phyloP scores from a whole-genome alignment of 2,113 vertebrate genomes.

The Halichoerus grypus region DNA sequence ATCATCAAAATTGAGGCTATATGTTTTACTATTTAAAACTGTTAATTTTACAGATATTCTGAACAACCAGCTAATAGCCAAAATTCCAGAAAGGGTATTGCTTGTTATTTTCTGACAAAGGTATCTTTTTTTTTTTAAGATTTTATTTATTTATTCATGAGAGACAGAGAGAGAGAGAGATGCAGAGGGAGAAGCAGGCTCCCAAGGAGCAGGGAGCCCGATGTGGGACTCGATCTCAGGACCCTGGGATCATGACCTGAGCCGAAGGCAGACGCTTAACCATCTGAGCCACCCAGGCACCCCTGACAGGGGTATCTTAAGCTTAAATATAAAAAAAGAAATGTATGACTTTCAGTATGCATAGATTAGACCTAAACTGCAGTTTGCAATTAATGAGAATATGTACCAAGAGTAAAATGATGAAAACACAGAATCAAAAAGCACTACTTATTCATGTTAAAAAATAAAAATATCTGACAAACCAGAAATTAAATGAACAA shows the following conservation, averaged over 20 bases:
- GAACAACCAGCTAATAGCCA: not conserved
- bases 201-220: too few relatives aligned
- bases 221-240: too few relatives aligned
- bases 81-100: not conserved
- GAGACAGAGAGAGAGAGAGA: too few relatives aligned
- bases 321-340: conserved; percentile 38
- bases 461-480: conserved; percentile 15
- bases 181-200: too few relatives aligned
- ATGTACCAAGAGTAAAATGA: not conserved
- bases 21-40: conserved; percentile 1
- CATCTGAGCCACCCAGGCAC: too few relatives aligned
- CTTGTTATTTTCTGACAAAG: conserved; percentile 31
- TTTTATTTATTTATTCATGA: too few relatives aligned
- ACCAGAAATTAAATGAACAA: not conserved
- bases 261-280: too few relatives aligned
- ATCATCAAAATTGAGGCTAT: not conserved
- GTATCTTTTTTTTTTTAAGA: not conserved
- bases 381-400: not conserved
- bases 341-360: rapidly evolving
- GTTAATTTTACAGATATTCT: conserved; percentile 32
- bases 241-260: too few relatives aligned
- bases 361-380: not conserved
- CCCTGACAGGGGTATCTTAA: not conserved
- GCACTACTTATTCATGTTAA: conserved; percentile 2
- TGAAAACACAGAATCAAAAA: not conserved